Evolutionary conservation across 1,140 invertebrate genomes (phyloP).

Genomic region (Trichogramma pretiosum): DNA sequence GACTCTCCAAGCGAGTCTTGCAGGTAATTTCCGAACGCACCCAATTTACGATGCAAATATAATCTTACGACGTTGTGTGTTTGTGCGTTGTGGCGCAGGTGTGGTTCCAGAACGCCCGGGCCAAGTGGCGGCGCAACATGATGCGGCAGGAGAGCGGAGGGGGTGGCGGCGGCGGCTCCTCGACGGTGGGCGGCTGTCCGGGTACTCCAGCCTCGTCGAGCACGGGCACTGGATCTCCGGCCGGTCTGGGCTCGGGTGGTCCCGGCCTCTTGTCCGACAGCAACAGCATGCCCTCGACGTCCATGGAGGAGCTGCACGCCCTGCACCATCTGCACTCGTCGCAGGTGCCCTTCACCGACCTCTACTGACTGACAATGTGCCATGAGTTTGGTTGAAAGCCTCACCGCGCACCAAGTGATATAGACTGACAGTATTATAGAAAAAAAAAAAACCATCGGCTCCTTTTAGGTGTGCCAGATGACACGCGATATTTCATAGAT

Average conservation of each 20-base stretch:
- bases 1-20: slow-evolving; percentile 86
- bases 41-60: too few relatives aligned
- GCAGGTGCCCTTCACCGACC: slow-evolving; percentile 44
- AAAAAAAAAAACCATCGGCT: too few relatives aligned
- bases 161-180: slow-evolving; percentile 29
- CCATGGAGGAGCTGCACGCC: slow-evolving; percentile 43
- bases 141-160: slow-evolving; percentile 62
- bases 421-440: too few relatives aligned
- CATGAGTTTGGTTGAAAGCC: too few relatives aligned
- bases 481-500: too few relatives aligned
- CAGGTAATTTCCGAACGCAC: slow-evolving; percentile 57
- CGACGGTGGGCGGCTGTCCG: slow-evolving; percentile 34
- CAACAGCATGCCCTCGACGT: slow-evolving; percentile 43
- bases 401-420: too few relatives aligned
- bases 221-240: slow-evolving; percentile 35
- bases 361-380: too few relatives aligned
- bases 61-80: too few relatives aligned
- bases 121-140: slow-evolving; percentile 85
- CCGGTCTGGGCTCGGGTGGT: slow-evolving; percentile 31
- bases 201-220: slow-evolving; percentile 40
- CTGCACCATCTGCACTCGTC: slow-evolving; percentile 44
- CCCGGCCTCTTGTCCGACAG: slow-evolving; percentile 40
- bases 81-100: slow-evolving; percentile 67
- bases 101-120: slow-evolving; percentile 96
- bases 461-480: too few relatives aligned